Evolutionary conservation across 2,797 vertebrate species (phyloP), one percentile per base, ranked within the genome.

Genomic region (Salmo trutta): DNA sequence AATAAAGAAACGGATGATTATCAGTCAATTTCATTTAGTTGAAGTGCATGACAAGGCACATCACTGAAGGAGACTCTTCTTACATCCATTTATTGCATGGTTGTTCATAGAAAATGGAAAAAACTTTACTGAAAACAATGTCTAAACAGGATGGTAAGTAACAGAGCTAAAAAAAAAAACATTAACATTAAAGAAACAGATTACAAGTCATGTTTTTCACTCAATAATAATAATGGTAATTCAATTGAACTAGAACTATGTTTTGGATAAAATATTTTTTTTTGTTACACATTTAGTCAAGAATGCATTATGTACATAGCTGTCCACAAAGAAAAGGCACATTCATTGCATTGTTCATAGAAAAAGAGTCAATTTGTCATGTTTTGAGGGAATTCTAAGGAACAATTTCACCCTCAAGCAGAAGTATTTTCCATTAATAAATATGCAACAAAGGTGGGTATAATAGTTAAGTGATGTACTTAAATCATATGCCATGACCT

Each of bases 61-160:
- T 24, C 53, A 24, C 56, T 24, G 3, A 51, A 29, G 6, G n/a
- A 21, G 3, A 1, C 1, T 65, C 17, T 75, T 79, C 3, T 76
- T 77, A 51, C 47, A 70, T 82, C 77, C 0, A 83, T 91, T 90
- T 87, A 89, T 82, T 91, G 74, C 16, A 85, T 75, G 67, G 71
- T 73, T 84, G 36, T 17, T 81, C 76, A 77, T 15, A 31, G 24
- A 83, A 54, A 56, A 87, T 73, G 51, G n/a, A 78, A 59, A 33
- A 79, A 21, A 59, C 53, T 53, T 75, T 27, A 76, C 17, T 53
- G 31, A 70, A 54, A 41, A 74, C 21, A 75, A 71, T 19, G 1
- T 24, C 10, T 3, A 70, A 79, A 54, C 65, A 77, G 21, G 29
- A 56, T 12, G 4, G 19, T 59, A 70, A 75, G 77, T 80, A 74